These are phyloP conservation scores for Maniola jurtina DNA, from an alignment of 1,140 invertebrate genomes.

Conservation along the genomic window DNA sequence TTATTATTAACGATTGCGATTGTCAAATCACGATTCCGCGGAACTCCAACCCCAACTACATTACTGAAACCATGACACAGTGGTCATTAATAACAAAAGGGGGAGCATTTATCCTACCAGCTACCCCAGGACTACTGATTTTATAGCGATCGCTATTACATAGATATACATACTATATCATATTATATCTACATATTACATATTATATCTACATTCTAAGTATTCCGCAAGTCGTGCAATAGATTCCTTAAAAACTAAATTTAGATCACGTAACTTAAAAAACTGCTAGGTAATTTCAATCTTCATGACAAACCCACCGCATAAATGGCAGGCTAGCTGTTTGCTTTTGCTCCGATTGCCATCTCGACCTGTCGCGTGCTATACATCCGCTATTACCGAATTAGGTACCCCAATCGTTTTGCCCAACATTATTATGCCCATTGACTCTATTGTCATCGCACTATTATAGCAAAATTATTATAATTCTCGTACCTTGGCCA, in stretches of 20 bases:
- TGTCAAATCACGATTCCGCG: not conserved
- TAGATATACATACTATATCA: too few relatives aligned
- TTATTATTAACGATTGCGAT: not conserved
- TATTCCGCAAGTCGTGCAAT: too few relatives aligned
- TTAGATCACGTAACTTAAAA: too few relatives aligned
- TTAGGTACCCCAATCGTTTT: conserved; percentile 15
- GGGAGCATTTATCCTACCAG: conserved; percentile 9
- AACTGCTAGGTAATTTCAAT: too few relatives aligned
- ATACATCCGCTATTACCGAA: not conserved
- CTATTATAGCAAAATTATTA: conserved; percentile 18
- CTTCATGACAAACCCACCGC: too few relatives aligned
- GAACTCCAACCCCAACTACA: conserved; percentile 11
- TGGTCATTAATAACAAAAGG: conserved; percentile 40
- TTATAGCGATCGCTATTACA: not conserved
- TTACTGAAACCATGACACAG: conserved; percentile 40
- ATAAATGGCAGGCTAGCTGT: too few relatives aligned
- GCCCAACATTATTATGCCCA: conserved; percentile 22
- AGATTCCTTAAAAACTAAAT: too few relatives aligned
- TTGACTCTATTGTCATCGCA: conserved; percentile 27
- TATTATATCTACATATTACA: too few relatives aligned
- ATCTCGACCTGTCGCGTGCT: too few relatives aligned
- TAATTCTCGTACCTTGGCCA: conserved; percentile 16
- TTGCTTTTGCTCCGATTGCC: too few relatives aligned
- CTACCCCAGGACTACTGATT: not conserved
- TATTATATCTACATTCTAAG: too few relatives aligned